These are phyloP conservation scores for Phallusia fumigata DNA, from an alignment of 23 tunicate species.

Conservation along the genomic window DNA sequence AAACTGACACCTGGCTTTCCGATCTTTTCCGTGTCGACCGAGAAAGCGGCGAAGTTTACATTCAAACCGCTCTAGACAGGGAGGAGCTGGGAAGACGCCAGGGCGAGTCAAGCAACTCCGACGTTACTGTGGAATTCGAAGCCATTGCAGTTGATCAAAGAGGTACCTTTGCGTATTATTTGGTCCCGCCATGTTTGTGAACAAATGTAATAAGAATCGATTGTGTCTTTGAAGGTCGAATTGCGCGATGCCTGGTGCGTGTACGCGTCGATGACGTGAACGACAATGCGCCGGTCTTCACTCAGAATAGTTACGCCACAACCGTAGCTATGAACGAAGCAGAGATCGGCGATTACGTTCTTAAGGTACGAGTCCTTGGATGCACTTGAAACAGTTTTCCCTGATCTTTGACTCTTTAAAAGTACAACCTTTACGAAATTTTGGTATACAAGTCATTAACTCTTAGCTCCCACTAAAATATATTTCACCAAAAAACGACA, in stretches of 20 bases:
- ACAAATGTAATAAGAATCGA: background rate
- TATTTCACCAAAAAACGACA: no score
- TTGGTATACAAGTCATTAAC: no score
- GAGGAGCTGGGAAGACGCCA: background rate
- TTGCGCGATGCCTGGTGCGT: conserved; percentile 12
- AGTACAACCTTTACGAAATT: no score
- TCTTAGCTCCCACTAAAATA: no score
- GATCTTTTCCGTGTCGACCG: conserved; percentile 36
- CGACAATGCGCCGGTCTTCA: conserved; percentile 56
- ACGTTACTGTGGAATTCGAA: background rate
- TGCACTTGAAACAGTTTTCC: no score
- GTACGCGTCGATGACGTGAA: conserved; percentile 48
- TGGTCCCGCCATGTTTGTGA: background rate
- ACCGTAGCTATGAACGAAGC: conserved; percentile 15
- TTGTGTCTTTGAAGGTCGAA: conserved; percentile 15
- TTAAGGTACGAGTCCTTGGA: conserved; percentile 26
- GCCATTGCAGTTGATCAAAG: conserved; percentile 24
- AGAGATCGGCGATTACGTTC: conserved; percentile 9
- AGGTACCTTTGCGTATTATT: conserved; percentile 19
- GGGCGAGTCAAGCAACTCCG: background rate
- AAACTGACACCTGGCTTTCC: conserved; percentile 12
- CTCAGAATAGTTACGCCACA: conserved; percentile 10
- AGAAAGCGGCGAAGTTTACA: conserved; percentile 16
- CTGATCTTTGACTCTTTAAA: no score
- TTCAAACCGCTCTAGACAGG: conserved; percentile 23